phyloP scores from a whole-genome alignment of 35 echinoderm and acorn worm genomes.

The Eucidaris tribuloides region DNA sequence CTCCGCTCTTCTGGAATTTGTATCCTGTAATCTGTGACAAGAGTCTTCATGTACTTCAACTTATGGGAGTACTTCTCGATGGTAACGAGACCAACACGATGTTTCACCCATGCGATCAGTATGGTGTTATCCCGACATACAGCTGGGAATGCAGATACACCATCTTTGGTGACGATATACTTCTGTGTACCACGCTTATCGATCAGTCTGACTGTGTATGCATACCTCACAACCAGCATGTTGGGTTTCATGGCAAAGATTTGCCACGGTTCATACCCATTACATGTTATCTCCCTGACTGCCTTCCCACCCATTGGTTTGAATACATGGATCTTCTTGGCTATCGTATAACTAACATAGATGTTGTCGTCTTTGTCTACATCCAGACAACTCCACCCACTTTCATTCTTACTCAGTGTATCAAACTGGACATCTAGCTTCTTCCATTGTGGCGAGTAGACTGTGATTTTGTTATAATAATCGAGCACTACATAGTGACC shows the following conservation, averaged over 20 bases:
- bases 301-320: neutral
- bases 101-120: neutral
- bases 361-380: neutral
- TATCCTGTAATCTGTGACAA: constrained; percentile 3
- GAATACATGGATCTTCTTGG: neutral
- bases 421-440: neutral
- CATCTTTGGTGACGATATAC: neutral
- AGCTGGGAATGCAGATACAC: neutral
- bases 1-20: neutral
- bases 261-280: neutral
- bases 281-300: neutral
- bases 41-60: neutral
- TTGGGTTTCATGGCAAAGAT: neutral
- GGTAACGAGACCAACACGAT: neutral
- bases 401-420: neutral
- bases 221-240: neutral
- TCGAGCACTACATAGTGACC: neutral
- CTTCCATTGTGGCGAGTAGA: neutral
- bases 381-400: neutral
- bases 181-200: neutral
- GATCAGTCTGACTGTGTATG: neutral
- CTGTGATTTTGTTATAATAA: neutral
- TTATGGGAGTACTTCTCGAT: neutral
- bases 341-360: neutral
- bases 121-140: neutral